Percentiles rank a stretch among this genome's conserved stretches.
These are phyloP conservation scores for Nomada flava DNA, from an alignment of 2,888 invertebrate species.

Conservation along the genomic window DNA sequence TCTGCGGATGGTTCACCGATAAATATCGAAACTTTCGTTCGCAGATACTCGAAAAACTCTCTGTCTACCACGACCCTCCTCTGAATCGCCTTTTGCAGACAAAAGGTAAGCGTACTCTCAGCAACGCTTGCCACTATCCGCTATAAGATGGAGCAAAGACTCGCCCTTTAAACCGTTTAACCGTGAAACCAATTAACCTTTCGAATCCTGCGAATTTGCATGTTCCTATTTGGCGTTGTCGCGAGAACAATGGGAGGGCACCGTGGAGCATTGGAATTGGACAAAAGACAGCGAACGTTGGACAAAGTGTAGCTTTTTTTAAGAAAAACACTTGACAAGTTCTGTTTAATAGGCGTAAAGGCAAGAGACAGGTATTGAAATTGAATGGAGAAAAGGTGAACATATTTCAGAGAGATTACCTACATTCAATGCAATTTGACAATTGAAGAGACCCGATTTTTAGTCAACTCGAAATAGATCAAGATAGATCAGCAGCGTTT, in stretches of 20 bases:
- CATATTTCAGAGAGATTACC: too few relatives aligned
- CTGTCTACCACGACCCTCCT: not conserved
- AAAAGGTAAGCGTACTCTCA: slow-evolving; percentile 24
- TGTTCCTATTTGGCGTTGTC: not conserved
- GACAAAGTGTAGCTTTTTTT: too few relatives aligned
- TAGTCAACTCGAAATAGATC: too few relatives aligned
- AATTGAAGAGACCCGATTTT: too few relatives aligned
- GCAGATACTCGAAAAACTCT: slow-evolving; percentile 32
- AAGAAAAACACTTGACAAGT: too few relatives aligned
- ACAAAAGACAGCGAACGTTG: not conserved
- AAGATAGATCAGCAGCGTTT: too few relatives aligned
- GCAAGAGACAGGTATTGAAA: too few relatives aligned
- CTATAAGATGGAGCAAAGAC: not conserved
- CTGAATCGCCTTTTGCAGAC: slow-evolving; percentile 59
- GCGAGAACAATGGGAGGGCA: not conserved
- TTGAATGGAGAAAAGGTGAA: too few relatives aligned
- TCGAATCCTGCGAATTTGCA: not conserved
- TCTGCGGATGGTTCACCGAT: slow-evolving; percentile 42
- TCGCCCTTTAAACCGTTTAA: slow-evolving; percentile 14
- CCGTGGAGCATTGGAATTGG: not conserved
- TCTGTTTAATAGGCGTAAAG: too few relatives aligned
- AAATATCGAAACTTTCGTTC: slow-evolving; percentile 61
- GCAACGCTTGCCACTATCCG: slow-evolving; percentile 5
- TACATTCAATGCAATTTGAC: too few relatives aligned
- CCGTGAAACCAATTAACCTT: slow-evolving; percentile 47